Evolutionary conservation across 2,888 invertebrate species (phyloP).

Genomic region (Fragum whitleyi): DNA sequence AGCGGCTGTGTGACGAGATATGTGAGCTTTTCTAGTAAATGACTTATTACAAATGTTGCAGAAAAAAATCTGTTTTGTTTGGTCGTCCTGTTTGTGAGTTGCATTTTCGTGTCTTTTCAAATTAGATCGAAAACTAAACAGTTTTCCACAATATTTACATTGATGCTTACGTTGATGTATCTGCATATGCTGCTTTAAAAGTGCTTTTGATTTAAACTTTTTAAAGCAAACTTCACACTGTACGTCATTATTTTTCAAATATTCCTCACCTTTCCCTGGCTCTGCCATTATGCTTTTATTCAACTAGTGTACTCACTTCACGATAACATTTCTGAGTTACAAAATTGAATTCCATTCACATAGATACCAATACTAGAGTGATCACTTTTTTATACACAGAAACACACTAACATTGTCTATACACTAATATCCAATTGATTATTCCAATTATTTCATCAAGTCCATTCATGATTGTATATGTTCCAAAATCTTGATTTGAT

Average conservation of each 20-base stretch:
- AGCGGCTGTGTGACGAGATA: constrained; percentile 17
- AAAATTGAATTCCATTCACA: not conserved
- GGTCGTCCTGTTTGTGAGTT: not conserved
- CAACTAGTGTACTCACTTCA: too few species aligned
- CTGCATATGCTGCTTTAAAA: constrained; percentile 21
- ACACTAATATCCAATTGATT: not conserved
- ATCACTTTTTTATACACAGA: not conserved
- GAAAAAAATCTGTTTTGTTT: constrained; percentile 23
- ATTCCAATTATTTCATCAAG: not conserved
- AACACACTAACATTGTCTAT: not conserved
- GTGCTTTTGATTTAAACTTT: not conserved
- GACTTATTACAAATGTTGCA: constrained; percentile 30
- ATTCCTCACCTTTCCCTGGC: not conserved
- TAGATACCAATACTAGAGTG: not conserved
- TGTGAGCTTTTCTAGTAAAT: constrained; percentile 36
- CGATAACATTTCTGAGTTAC: not conserved
- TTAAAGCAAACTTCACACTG: not conserved
- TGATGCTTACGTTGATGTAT: constrained; percentile 21
- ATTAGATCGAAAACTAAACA: constrained; percentile 1
- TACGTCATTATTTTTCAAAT: not conserved
- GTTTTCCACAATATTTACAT: constrained; percentile 10
- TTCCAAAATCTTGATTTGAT: not conserved
- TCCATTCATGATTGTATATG: too few species aligned
- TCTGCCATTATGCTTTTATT: not conserved
- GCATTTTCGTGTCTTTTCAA: constrained; percentile 14